Evolutionary conservation across 2,113 vertebrate species (phyloP).

Genomic region (Tyrannus savana): DNA sequence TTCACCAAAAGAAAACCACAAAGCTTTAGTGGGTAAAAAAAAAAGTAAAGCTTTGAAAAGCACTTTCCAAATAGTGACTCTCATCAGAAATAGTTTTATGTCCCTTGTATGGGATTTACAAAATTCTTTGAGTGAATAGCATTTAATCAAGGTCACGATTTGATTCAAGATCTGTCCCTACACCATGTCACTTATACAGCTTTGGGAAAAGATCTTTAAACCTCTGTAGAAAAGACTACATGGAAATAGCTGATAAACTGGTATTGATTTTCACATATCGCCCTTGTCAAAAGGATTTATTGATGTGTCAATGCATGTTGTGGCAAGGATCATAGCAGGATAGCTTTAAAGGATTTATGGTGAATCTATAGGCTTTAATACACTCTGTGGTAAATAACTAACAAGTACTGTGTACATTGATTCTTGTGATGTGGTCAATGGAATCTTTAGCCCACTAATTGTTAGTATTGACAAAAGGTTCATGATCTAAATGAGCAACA

Average conservation of each 20-base stretch:
- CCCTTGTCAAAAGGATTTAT: conserved; percentile 90
- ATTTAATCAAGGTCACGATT: conserved; percentile 58
- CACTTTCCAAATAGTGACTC: not conserved
- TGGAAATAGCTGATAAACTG: conserved; percentile 85
- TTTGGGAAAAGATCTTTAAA: conserved; percentile 74
- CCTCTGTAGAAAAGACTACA: conserved; percentile 73
- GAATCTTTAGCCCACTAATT: conserved; percentile 83
- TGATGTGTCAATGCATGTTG: conserved; percentile 84
- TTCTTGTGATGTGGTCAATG: conserved; percentile 79
- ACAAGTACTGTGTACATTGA: conserved; percentile 73
- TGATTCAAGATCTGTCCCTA: conserved; percentile 71
- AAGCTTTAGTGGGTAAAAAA: too few species aligned
- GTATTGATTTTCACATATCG: conserved; percentile 91
- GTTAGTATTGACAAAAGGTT: conserved; percentile 81
- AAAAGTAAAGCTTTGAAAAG: not conserved
- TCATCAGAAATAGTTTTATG: not conserved
- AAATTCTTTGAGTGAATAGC: conserved; percentile 35
- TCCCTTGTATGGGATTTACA: conserved; percentile 15
- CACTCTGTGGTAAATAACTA: conserved; percentile 86
- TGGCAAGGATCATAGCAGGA: conserved; percentile 75
- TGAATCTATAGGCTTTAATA: conserved; percentile 86
- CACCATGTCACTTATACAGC: conserved; percentile 61
- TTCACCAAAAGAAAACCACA: not conserved
- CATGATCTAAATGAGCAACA: conserved; percentile 79
- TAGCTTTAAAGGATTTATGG: conserved; percentile 84